Percentiles rank a stretch among this genome's conserved stretches.
Conservation (phyloP, 2,113 vertebrate genomes). For the Zapus hudsonius region DNA sequence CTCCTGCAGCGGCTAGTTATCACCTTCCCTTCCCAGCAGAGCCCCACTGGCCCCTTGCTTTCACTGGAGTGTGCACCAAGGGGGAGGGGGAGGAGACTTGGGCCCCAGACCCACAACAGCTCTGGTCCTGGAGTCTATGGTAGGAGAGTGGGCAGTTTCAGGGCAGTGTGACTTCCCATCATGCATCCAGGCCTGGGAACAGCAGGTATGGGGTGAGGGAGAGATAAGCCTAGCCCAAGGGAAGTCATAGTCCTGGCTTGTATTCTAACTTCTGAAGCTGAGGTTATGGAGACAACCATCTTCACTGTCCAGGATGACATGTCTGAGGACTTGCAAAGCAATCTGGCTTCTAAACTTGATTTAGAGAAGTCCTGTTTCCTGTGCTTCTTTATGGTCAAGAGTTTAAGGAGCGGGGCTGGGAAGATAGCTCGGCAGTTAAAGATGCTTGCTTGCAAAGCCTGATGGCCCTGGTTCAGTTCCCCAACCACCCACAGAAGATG, state of each 20-base stretch:
- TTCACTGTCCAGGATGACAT: not conserved
- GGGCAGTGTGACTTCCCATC: not conserved
- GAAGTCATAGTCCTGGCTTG: not conserved
- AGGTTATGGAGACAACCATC: not conserved
- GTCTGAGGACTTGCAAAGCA: not conserved
- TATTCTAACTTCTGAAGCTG: not conserved
- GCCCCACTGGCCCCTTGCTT: not conserved
- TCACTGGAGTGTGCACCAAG: not conserved
- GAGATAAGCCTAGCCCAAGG: not conserved
- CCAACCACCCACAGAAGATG: too few species aligned
- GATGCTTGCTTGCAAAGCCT: not conserved
- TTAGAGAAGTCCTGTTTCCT: conserved; percentile 27
- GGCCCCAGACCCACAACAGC: not conserved
- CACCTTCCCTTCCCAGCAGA: not conserved
- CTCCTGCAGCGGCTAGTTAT: not conserved
- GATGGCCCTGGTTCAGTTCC: not conserved
- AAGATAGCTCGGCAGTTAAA: not conserved
- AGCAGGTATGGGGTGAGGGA: not conserved
- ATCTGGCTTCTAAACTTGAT: not conserved
- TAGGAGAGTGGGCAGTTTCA: not conserved
- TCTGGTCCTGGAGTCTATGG: not conserved
- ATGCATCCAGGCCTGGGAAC: not conserved
- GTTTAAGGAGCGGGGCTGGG: not conserved
- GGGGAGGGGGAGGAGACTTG: not conserved
- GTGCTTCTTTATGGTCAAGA: not conserved